Base-by-base conservation (phyloP, 2,113 vertebrate species). In the Planiliza haematocheilus region DNA sequence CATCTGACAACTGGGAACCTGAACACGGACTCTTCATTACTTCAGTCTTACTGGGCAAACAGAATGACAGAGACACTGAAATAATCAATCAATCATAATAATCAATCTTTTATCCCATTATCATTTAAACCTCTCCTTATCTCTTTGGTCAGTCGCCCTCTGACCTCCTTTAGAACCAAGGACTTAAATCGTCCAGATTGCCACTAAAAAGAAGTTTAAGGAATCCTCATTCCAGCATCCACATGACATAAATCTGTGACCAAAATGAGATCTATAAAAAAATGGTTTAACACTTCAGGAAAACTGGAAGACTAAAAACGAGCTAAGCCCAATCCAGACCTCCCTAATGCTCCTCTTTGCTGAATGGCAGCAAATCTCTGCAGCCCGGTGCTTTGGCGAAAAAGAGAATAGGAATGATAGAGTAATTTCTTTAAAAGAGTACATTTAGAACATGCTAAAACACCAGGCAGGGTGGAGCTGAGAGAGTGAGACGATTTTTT, bases 311-410 rank as follows among this genome's bases (percentile, higher is more conserved):
- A 20, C 10, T 36, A 45, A 37, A 34, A 49, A 20, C 10, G 70
- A 56, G 42, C 49, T 34, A 63, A 37, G 41, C 41, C 36, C 24
- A 30, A 48, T 17, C 43, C 48, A 18, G 30, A 21, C 48, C 24
- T 43, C 16, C 52, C 16, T 38, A 24, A 45, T 24, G 49, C 41
- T 24, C 11, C 13, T 62, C 17, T 24, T n/a, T 49, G 24, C 36
- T 42, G n/a, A 74, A 36, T 74, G 71, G 52, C 17, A 66, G 38
- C 17, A 59, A 65, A 65, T 24, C 5, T 18, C 34, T 49, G 50
- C 38, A 52, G 42, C 17, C 9, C 9, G 30, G 8, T 21, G 51
- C n/a, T 20, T 8, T 30, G 0, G 50, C 36, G 55, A 41, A 49
- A 7, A n/a, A n/a, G n/a, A n/a, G n/a, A n/a, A n/a, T n/a, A n/a